Conservation (phyloP, 64 coral and sea anemone species). For the Montipora efflorescens region DNA sequence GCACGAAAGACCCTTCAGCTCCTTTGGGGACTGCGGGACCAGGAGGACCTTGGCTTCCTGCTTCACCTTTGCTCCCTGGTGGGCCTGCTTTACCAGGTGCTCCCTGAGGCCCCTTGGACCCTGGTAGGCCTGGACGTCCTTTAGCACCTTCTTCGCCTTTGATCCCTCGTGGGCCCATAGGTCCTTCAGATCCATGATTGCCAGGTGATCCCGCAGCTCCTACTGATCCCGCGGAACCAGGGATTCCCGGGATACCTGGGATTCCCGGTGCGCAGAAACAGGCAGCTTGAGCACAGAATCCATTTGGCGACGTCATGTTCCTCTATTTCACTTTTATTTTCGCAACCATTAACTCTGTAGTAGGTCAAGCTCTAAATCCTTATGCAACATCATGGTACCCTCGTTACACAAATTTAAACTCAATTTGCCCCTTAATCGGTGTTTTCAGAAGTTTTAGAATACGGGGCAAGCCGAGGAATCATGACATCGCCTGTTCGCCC, state of each 20-base stretch:
- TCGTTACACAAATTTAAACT: too few species aligned
- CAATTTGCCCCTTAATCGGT: not conserved
- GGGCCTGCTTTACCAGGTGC: not conserved
- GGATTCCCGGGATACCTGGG: not conserved
- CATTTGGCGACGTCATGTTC: not conserved
- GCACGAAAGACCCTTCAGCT: not conserved
- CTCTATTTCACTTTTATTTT: too few species aligned
- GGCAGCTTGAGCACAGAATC: not conserved
- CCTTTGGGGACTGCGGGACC: not conserved
- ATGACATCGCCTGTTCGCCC: too few species aligned
- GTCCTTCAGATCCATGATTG: conserved; percentile 2
- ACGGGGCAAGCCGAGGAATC: too few species aligned
- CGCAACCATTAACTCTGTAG: too few species aligned
- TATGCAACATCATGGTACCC: too few species aligned
- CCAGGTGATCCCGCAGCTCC: not conserved
- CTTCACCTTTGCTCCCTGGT: not conserved
- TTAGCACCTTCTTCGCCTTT: not conserved
- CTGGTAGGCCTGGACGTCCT: not conserved
- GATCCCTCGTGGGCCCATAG: not conserved
- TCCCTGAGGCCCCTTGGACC: not conserved
- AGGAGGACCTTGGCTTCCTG: not conserved
- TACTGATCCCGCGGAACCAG: not conserved
- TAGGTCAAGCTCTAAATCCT: too few species aligned
- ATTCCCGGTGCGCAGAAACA: not conserved
- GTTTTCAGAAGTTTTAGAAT: not conserved